Conservation (phyloP, 2,113 vertebrate species). For the Corythaeola cristata region DNA sequence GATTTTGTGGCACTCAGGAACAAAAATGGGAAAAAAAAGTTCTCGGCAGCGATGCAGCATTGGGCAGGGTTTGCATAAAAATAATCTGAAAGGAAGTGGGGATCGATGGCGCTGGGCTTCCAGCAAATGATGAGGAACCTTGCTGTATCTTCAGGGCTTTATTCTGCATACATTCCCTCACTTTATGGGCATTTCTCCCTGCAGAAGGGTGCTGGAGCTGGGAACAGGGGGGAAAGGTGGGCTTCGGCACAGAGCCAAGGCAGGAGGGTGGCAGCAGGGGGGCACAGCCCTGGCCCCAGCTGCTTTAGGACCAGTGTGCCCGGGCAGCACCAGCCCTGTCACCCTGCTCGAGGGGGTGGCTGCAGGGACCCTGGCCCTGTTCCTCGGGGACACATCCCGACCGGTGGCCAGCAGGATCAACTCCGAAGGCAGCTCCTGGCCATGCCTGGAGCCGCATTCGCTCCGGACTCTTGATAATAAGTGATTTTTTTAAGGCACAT, state of each 20-base stretch:
- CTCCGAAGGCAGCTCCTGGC: not conserved
- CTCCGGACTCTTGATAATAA: not conserved
- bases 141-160: not conserved
- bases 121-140: not conserved
- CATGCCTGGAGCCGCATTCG: not conserved
- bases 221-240: fast-evolving
- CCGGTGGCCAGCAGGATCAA: fast-evolving
- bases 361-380: fast-evolving
- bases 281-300: not conserved
- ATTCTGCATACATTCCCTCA: not conserved
- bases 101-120: not conserved
- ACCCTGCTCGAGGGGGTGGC: fast-evolving
- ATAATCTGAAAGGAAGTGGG: not conserved
- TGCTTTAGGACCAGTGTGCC: not conserved
- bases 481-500: not conserved
- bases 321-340: fast-evolving
- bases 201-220: not conserved
- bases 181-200: not conserved
- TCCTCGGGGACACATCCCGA: fast-evolving
- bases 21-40: not conserved
- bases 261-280: not conserved
- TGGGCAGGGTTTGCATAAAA: not conserved
- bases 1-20: not conserved
- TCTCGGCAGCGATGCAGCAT: not conserved
- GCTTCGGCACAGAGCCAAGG: fast-evolving